Percentiles rank a stretch among this genome's conserved stretches.
phyloP scores from a whole-genome alignment of 2,113 vertebrate genomes.

The Malurus alboscapulatus region DNA sequence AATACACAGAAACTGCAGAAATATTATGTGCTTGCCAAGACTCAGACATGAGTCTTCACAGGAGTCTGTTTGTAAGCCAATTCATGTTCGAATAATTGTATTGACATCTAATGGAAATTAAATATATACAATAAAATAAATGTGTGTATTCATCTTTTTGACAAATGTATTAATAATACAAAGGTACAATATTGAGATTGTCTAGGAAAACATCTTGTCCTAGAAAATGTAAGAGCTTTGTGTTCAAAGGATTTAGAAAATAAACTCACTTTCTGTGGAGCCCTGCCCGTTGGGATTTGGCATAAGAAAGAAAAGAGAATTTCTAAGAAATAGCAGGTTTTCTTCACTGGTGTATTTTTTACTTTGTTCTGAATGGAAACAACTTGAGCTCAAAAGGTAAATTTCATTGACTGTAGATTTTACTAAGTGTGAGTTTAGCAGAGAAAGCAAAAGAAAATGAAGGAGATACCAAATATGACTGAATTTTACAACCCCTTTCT shows the following conservation, averaged over 20 bases:
- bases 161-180: slow-evolving; percentile 59
- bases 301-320: slow-evolving; percentile 71
- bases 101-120: background rate
- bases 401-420: slow-evolving; percentile 68
- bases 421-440: slow-evolving; percentile 63
- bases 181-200: slow-evolving; percentile 56
- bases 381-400: slow-evolving; percentile 69
- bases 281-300: slow-evolving; percentile 64
- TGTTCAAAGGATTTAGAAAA: slow-evolving; percentile 75
- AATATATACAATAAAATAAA: background rate
- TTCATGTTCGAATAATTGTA: slow-evolving; percentile 29
- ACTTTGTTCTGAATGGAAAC: slow-evolving; percentile 72
- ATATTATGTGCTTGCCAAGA: background rate
- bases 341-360: slow-evolving; percentile 60
- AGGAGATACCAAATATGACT: slow-evolving; percentile 26
- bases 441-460: slow-evolving; percentile 24
- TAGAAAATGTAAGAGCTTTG: slow-evolving; percentile 66
- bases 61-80: background rate
- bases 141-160: background rate
- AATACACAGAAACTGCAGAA: background rate
- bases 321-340: slow-evolving; percentile 69
- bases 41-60: background rate
- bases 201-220: slow-evolving; percentile 63
- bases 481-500: slow-evolving; percentile 49
- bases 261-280: slow-evolving; percentile 68